Conservation (phyloP, 2,113 vertebrate species). For the Dendrocopos noguchii region DNA sequence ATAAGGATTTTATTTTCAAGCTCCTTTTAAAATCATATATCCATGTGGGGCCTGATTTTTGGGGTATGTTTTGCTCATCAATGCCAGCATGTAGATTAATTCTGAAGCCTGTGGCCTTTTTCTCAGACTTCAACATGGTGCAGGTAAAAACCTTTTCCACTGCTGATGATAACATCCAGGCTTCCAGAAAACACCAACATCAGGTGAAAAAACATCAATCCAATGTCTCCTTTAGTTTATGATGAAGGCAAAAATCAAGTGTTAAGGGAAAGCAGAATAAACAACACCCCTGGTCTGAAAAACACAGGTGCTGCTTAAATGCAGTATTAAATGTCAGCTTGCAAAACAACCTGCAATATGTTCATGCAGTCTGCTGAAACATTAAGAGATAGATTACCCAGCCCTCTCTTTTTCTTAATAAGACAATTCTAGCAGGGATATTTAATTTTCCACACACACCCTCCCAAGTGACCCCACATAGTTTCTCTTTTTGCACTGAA, state of each 20-base stretch:
- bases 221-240: background rate
- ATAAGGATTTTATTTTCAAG: background rate
- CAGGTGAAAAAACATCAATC: background rate
- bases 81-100: background rate
- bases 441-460: background rate
- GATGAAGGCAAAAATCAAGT: background rate
- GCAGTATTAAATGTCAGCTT: background rate
- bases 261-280: background rate
- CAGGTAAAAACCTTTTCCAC: background rate
- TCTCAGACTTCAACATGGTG: background rate
- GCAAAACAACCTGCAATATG: background rate
- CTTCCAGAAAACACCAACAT: background rate
- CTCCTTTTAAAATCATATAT: background rate
- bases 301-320: background rate
- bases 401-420: background rate
- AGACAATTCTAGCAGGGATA: background rate
- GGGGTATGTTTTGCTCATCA: background rate
- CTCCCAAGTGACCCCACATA: background rate
- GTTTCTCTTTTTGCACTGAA: constrained; percentile 8
- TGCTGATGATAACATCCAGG: background rate
- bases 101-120: background rate
- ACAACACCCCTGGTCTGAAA: background rate
- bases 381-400: background rate
- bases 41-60: background rate
- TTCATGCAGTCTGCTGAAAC: constrained; percentile 20